A percentile compares a stretch with the other conserved stretches of the same genome.
phyloP scores from a whole-genome alignment of 2,113 vertebrate genomes.

The Heteronetta atricapilla region DNA sequence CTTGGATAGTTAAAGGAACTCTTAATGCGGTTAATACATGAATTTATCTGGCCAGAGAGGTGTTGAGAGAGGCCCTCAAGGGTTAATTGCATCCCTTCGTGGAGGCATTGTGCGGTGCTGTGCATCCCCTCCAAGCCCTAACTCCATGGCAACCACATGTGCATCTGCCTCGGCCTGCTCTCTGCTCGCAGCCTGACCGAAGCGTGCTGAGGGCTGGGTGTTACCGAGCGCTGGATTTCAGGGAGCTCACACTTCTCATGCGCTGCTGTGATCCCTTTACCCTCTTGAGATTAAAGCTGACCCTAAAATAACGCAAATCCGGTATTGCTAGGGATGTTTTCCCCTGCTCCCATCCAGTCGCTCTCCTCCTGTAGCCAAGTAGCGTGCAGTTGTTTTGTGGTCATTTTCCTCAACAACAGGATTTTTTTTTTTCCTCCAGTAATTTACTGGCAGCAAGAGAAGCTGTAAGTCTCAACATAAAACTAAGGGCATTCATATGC shows the following conservation, averaged over 20 bases:
- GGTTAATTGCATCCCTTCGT: neutral
- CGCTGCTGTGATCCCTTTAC: neutral
- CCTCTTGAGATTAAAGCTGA: neutral
- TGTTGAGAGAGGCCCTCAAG: neutral
- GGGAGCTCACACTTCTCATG: neutral
- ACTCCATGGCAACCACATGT: slow-evolving; percentile 55
- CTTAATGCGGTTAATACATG: neutral
- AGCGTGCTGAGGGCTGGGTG: neutral
- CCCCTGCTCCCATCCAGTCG: neutral
- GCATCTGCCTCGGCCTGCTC: neutral
- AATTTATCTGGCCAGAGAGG: neutral
- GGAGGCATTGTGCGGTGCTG: neutral
- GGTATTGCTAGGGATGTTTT: neutral
- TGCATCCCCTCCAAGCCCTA: slow-evolving; percentile 10
- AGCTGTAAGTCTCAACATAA: neutral
- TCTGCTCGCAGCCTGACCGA: neutral
- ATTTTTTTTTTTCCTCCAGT: neutral
- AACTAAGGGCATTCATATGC: neutral
- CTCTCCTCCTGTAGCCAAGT: neutral
- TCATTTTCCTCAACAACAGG: neutral
- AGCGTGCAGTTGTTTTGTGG: neutral
- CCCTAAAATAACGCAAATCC: neutral
- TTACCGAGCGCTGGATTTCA: neutral
- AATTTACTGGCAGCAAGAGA: neutral
- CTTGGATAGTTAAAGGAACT: neutral